A percentile compares a stretch with the other conserved stretches of the same genome.
phyloP scores from a whole-genome alignment of 2,888 invertebrate species.

The Eilema sororculum region DNA sequence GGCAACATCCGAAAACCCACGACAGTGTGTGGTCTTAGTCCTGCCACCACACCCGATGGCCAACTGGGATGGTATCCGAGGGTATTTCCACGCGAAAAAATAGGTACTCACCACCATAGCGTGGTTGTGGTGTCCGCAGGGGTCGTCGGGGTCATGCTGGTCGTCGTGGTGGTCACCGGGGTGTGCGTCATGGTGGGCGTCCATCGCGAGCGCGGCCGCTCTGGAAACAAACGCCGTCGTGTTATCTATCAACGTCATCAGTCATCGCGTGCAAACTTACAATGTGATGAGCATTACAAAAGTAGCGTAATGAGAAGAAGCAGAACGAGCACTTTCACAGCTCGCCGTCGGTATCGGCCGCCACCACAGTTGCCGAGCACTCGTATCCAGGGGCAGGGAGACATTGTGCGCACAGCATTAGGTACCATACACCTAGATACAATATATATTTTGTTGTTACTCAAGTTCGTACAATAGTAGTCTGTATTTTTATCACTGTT shows the following conservation, averaged over 20 bases:
- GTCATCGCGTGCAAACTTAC: not conserved
- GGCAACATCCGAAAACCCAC: too few relatives aligned
- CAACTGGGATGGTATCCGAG: too few relatives aligned
- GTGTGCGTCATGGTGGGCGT: slow-evolving; percentile 23
- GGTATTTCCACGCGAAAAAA: too few relatives aligned
- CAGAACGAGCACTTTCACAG: not conserved
- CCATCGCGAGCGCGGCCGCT: slow-evolving; percentile 15
- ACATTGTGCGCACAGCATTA: not conserved
- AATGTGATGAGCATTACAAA: slow-evolving; percentile 16
- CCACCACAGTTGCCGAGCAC: slow-evolving; percentile 9
- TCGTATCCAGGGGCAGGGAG: not conserved
- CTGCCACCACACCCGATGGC: too few relatives aligned
- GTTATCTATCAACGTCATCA: not conserved
- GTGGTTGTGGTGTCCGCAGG: slow-evolving; percentile 58
- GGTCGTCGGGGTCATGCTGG: slow-evolving; percentile 30
- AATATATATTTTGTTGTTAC: not conserved
- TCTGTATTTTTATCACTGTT: slow-evolving; percentile 10
- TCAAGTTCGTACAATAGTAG: not conserved
- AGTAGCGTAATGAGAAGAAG: not conserved
- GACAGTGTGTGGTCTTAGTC: too few relatives aligned
- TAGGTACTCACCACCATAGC: slow-evolving; percentile 68
- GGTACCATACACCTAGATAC: not conserved
- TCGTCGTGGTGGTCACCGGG: slow-evolving; percentile 2
- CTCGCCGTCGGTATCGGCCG: not conserved
- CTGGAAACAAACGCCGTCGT: slow-evolving; percentile 17